Percentiles rank a stretch among this genome's conserved stretches.
These are phyloP conservation scores for Amphimallon solstitiale DNA, from an alignment of 2,888 invertebrate species.

Conservation along the genomic window DNA sequence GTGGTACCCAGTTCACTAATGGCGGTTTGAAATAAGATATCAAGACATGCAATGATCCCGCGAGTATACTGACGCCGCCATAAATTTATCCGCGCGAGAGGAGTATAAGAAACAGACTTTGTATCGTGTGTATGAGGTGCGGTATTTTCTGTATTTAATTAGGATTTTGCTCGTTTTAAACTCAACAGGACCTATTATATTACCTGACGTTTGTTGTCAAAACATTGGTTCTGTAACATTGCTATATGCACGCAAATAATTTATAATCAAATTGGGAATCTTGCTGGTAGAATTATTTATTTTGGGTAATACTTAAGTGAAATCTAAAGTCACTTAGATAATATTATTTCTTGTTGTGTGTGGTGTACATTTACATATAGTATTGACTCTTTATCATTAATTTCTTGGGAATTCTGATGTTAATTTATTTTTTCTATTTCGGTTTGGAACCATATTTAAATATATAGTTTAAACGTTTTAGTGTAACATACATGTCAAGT, in stretches of 20 bases:
- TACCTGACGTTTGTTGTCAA: slow-evolving; percentile 45
- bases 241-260: not conserved
- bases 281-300: too few species aligned
- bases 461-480: too few species aligned
- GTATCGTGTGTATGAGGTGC: slow-evolving; percentile 47
- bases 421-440: too few species aligned
- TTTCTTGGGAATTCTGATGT: too few species aligned
- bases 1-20: slow-evolving; percentile 59
- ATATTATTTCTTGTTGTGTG: too few species aligned
- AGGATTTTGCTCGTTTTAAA: slow-evolving; percentile 50
- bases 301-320: too few species aligned
- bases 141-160: slow-evolving; percentile 51
- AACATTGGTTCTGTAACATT: too few species aligned
- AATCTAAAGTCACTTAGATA: too few species aligned
- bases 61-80: slow-evolving; percentile 45
- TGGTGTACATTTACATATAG: too few species aligned
- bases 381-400: too few species aligned
- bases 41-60: slow-evolving; percentile 63
- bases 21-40: slow-evolving; percentile 64
- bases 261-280: not conserved
- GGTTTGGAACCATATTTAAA: too few species aligned
- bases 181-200: slow-evolving; percentile 40
- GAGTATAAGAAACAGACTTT: slow-evolving; percentile 56
- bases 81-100: slow-evolving; percentile 58
- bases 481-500: too few species aligned